Base-by-base conservation (phyloP, 2,888 invertebrate genomes). In the Mesorhabditis spiculigera region DNA sequence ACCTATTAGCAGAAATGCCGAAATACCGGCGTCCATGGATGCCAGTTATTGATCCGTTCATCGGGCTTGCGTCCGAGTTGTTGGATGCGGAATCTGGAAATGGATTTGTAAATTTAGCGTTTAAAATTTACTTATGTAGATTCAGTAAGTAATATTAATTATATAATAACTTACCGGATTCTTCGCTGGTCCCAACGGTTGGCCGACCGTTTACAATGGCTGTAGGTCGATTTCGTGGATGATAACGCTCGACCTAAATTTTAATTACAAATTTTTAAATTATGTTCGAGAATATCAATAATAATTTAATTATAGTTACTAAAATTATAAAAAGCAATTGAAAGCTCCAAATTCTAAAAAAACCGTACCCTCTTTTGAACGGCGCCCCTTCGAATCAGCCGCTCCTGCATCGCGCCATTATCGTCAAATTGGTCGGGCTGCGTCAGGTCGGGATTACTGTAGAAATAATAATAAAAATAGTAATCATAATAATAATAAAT, bases 381-480 rank as follows among this genome's bases (percentile, higher is more conserved):
- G 41, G 79, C 78, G 68, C 79, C 78, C 44, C 78, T 67, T n/a
- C 69, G 64, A n/a, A 50, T 50, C 68, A 75, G 71, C 65, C 73
- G 45, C 58, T 69, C 66, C 50, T 67, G 65, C n/a, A 69, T 58
- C n/a, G 71, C 69, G 8, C 66, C 45, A 8, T 41, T 65, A 5
- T 78, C 75, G 16, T 75, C 75, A 45, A 72, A 79, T 63, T 77
- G 77, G 42, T 71, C 73, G 4, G 74, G 71, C 41, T 78, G 74
- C 3, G 79, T 78, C 42, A 79, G 71, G 65, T 79, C 79, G 13
- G 79, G 77, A 58, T 79, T 79, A 67, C 76, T 72, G 69, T 4
- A 69, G 66, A 42, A 43, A 43, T 16, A 6, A 43, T 3, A 6
- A 65, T 65, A 2, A 41, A 65, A 41, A 43, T 13, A 65, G 4